Evolutionary conservation across 2,113 vertebrate species (phyloP).

Genomic region (Ursus arctos): DNA sequence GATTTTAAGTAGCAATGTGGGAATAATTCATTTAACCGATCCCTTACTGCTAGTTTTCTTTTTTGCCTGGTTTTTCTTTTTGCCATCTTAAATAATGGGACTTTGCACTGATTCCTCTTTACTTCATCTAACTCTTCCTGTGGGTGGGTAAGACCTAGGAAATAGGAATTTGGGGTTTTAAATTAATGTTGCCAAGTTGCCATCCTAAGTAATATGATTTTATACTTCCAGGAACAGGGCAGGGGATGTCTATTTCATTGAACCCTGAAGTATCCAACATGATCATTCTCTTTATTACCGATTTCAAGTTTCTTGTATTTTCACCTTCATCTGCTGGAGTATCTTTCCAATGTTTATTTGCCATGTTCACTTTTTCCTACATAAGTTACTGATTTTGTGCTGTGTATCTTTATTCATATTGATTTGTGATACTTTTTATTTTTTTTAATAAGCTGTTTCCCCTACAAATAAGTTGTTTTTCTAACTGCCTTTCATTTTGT

Average conservation of each 20-base stretch:
- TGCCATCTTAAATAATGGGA: background rate
- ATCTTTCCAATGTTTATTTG: constrained; percentile 1
- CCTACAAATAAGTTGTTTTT: background rate
- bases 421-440: background rate
- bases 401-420: background rate
- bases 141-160: background rate
- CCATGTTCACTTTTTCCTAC: background rate
- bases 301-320: constrained; percentile 43
- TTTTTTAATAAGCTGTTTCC: background rate
- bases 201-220: background rate
- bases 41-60: background rate
- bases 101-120: background rate
- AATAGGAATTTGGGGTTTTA: background rate
- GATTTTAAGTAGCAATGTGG: background rate
- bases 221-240: background rate
- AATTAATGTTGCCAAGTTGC: background rate
- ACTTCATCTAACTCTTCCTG: background rate
- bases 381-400: background rate
- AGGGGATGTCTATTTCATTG: background rate
- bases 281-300: background rate
- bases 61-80: constrained; percentile 22
- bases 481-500: constrained; percentile 23
- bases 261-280: background rate
- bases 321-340: background rate
- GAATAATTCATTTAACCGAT: background rate